Conservation (phyloP, 1,140 invertebrate species). For the Drosophila lacertosa region DNA sequence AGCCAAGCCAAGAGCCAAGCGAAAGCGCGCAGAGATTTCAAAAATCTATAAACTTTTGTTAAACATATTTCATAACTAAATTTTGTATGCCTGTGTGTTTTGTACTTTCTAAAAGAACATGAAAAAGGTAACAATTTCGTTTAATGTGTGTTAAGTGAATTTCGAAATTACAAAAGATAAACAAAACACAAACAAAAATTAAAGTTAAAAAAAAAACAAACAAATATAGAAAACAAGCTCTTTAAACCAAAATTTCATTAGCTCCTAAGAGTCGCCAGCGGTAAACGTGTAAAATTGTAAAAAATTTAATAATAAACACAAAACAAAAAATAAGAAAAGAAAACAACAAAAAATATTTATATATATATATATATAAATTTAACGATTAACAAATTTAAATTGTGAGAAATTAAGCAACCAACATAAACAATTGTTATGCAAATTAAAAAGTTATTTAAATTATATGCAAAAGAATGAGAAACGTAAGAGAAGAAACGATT, state of each 20-base stretch:
- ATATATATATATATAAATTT: conserved; percentile 47
- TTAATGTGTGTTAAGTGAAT: conserved; percentile 57
- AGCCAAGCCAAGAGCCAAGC: conserved; percentile 75
- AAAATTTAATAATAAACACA: conserved; percentile 37
- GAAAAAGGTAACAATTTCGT: conserved; percentile 48
- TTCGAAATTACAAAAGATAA: conserved; percentile 49
- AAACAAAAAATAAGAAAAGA: conserved; percentile 33
- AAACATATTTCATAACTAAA: conserved; percentile 67
- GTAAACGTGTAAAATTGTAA: conserved; percentile 70
- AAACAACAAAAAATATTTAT: conserved; percentile 14
- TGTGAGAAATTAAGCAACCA: conserved; percentile 46
- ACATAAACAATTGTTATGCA: conserved; percentile 68
- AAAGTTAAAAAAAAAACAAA: conserved; percentile 46
- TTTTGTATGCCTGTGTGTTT: conserved; percentile 66
- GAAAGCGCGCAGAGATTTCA: conserved; percentile 73
- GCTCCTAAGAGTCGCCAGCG: conserved; percentile 44
- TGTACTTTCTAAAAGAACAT: conserved; percentile 79
- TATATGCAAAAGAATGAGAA: conserved; percentile 49
- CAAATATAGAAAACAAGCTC: conserved; percentile 38
- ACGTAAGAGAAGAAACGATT: conserved; percentile 34
- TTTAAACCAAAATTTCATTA: conserved; percentile 75
- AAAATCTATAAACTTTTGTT: conserved; percentile 82
- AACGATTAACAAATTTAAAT: conserved; percentile 50
- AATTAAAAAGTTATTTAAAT: conserved; percentile 73
- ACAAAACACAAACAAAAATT: conserved; percentile 17